Evolutionary conservation across 2,113 vertebrate genomes (phyloP).

Genomic region (Onychorhynchus coronatus): DNA sequence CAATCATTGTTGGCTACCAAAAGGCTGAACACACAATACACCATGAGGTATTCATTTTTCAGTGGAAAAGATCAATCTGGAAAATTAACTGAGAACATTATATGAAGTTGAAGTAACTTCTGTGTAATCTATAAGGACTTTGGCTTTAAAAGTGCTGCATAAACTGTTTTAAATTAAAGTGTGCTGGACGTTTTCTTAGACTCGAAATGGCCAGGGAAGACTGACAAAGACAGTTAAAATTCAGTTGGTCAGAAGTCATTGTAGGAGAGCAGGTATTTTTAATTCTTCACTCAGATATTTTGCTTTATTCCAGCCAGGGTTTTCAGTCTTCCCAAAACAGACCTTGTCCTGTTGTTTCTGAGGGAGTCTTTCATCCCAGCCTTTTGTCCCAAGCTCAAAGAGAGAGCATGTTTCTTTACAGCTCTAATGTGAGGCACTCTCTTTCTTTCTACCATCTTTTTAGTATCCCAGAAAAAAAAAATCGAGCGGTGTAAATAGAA

Average conservation of each 20-base stretch:
- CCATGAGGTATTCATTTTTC: neutral
- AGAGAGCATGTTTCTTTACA: neutral
- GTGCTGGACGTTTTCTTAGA: neutral
- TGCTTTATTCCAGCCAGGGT: neutral
- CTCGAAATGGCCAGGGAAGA: neutral
- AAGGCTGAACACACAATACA: neutral
- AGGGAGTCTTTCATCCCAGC: neutral
- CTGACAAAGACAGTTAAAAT: neutral
- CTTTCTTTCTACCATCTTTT: neutral
- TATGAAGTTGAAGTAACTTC: neutral
- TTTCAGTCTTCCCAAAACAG: neutral
- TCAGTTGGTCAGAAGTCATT: neutral
- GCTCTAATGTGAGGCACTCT: neutral
- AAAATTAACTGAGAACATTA: neutral
- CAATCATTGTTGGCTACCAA: neutral
- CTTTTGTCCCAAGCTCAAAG: neutral
- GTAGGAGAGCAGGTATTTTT: neutral
- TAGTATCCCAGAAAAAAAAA: neutral
- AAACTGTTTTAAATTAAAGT: neutral
- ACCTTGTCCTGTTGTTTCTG: neutral
- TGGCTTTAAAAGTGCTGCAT: neutral
- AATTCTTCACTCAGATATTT: neutral
- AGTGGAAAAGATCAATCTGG: neutral
- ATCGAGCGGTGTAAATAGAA: neutral
- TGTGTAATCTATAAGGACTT: neutral